These are phyloP conservation scores for Aphis craccivora DNA, from an alignment of 1,140 invertebrate genomes.

Conservation along the genomic window DNA sequence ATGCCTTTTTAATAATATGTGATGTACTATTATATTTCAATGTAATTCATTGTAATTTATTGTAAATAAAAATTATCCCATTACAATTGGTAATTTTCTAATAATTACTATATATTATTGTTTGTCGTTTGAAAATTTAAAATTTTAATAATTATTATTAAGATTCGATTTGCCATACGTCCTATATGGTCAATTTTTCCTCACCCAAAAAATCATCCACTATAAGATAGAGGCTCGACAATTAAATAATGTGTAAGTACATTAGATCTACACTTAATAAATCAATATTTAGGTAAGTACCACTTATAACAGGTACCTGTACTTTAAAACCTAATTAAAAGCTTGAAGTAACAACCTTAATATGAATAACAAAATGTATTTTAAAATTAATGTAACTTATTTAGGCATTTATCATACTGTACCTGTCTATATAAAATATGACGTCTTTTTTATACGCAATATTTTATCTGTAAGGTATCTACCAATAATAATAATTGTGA, in stretches of 20 bases:
- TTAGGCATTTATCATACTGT: too few species aligned
- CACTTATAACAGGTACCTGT: too few species aligned
- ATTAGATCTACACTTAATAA: background rate
- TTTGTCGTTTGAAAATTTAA: background rate
- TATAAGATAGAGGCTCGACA: background rate
- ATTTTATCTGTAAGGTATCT: too few species aligned
- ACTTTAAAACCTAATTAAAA: too few species aligned
- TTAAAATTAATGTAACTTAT: too few species aligned
- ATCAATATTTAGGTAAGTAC: too few species aligned
- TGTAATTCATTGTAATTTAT: background rate
- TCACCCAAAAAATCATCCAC: background rate
- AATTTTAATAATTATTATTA: background rate
- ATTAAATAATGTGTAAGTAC: background rate
- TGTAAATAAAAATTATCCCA: constrained; percentile 33
- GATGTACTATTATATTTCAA: constrained; percentile 8
- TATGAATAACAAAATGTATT: too few species aligned
- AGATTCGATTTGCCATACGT: too few species aligned
- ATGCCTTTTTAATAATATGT: constrained; percentile 23
- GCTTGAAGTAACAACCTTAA: too few species aligned
- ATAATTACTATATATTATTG: background rate
- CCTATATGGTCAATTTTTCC: background rate
- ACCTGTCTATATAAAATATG: too few species aligned
- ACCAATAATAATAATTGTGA: too few species aligned
- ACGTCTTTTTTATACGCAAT: too few species aligned
- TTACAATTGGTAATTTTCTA: background rate